Conservation (phyloP, 2,113 vertebrate species). For the Tragulus kanchil region DNA sequence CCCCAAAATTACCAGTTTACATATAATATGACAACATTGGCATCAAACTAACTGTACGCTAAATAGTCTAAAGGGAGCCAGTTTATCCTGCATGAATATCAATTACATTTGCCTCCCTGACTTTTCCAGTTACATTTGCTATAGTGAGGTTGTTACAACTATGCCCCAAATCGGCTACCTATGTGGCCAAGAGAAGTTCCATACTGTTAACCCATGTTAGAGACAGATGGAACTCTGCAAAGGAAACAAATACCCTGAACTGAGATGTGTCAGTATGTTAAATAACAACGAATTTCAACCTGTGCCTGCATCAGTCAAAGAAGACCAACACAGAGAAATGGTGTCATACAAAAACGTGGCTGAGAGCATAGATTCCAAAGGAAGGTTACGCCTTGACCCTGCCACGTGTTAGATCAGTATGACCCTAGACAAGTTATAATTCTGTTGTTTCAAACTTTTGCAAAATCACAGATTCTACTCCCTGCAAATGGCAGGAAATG, state of each 20-base stretch:
- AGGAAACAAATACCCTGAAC: conserved; percentile 44
- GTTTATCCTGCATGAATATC: neutral
- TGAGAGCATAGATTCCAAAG: neutral
- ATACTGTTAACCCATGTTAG: conserved; percentile 63
- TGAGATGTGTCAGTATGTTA: conserved; percentile 48
- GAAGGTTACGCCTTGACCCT: neutral
- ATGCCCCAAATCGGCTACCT: conserved; percentile 26
- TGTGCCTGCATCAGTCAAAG: conserved; percentile 17
- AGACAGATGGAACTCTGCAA: conserved; percentile 60
- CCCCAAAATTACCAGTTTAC: conserved; percentile 22
- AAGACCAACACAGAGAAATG: neutral
- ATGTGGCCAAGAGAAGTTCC: conserved; percentile 59
- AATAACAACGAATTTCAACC: conserved; percentile 57
- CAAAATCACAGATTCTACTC: conserved; percentile 16
- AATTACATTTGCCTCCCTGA: conserved; percentile 34
- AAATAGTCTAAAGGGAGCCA: conserved; percentile 3
- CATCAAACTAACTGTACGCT: neutral
- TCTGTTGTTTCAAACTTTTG: conserved; percentile 40
- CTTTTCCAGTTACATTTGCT: conserved; percentile 40
- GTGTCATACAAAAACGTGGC: neutral
- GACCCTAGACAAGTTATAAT: neutral
- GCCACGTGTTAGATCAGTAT: neutral
- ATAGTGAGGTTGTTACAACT: neutral
- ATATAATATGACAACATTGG: neutral
- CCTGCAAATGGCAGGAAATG: neutral